Evolutionary conservation across 2,888 invertebrate genomes (phyloP).

Genomic region (Prosapia bicincta): DNA sequence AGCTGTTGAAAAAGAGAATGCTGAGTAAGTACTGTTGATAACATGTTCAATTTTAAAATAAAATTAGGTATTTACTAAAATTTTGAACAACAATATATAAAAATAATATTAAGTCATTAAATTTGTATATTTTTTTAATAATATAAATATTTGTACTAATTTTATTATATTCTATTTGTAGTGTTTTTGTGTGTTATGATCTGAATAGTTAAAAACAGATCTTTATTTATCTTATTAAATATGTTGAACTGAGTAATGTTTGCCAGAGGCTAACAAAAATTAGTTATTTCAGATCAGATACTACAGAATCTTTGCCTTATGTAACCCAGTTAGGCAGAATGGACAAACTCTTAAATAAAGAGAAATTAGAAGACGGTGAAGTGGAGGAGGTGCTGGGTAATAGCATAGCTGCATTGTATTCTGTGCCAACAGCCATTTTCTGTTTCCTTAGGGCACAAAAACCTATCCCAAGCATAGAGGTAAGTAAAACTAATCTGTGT

Average conservation of each 20-base stretch:
- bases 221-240: neutral
- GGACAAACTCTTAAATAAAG: constrained; percentile 50
- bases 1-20: constrained; percentile 49
- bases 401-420: constrained; percentile 59
- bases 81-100: too few relatives aligned
- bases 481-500: too few relatives aligned
- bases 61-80: too few relatives aligned
- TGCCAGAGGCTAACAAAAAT: neutral
- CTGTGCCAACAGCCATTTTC: constrained; percentile 70
- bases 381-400: constrained; percentile 57
- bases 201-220: neutral
- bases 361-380: constrained; percentile 46
- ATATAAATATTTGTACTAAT: too few relatives aligned
- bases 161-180: too few relatives aligned
- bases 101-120: too few relatives aligned
- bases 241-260: too few relatives aligned
- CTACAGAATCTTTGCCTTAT: constrained; percentile 46
- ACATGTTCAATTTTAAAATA: too few relatives aligned
- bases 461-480: constrained; percentile 51
- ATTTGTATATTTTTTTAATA: too few relatives aligned
- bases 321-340: constrained; percentile 53
- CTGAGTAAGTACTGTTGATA: constrained; percentile 48
- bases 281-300: constrained; percentile 36
- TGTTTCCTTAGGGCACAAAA: constrained; percentile 58
- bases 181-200: too few relatives aligned